Conservation (phyloP, 2,888 invertebrate genomes). For the Chalcis sispes region DNA sequence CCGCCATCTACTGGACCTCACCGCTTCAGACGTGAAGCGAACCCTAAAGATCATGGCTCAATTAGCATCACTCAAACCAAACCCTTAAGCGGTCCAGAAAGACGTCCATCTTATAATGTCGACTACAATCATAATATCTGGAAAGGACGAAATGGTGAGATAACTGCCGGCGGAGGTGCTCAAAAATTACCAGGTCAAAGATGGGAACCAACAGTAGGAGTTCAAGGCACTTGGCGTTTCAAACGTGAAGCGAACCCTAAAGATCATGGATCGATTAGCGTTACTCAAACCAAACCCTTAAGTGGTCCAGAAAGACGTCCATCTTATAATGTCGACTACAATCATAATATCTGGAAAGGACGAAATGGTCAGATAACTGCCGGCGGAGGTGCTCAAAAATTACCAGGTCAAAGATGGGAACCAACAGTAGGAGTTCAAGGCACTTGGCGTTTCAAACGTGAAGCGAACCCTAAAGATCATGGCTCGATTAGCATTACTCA, state of each 20-base stretch:
- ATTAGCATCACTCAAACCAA: slow-evolving; percentile 54
- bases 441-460: slow-evolving; percentile 41
- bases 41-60: slow-evolving; percentile 52
- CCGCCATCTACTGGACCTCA: background rate
- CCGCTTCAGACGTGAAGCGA: slow-evolving; percentile 20
- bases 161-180: slow-evolving; percentile 59
- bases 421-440: slow-evolving; percentile 60
- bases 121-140: slow-evolving; percentile 60
- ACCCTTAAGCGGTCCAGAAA: slow-evolving; percentile 57
- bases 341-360: slow-evolving; percentile 58
- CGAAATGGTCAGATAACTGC: slow-evolving; percentile 59
- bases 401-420: slow-evolving; percentile 56
- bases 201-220: slow-evolving; percentile 57
- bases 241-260: slow-evolving; percentile 12
- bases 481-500: slow-evolving; percentile 55
- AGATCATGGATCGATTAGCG: slow-evolving; percentile 55
- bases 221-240: slow-evolving; percentile 57
- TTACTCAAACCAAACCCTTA: slow-evolving; percentile 55
- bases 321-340: slow-evolving; percentile 57
- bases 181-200: slow-evolving; percentile 57
- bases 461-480: slow-evolving; percentile 37
- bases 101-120: slow-evolving; percentile 58
- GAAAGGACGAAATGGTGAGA: slow-evolving; percentile 56
- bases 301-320: slow-evolving; percentile 59
- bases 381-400: slow-evolving; percentile 57